Evolutionary conservation across 2,113 vertebrate genomes (phyloP), one percentile per base, ranked within the genome.

Genomic region (Benthochromis sp.): DNA sequence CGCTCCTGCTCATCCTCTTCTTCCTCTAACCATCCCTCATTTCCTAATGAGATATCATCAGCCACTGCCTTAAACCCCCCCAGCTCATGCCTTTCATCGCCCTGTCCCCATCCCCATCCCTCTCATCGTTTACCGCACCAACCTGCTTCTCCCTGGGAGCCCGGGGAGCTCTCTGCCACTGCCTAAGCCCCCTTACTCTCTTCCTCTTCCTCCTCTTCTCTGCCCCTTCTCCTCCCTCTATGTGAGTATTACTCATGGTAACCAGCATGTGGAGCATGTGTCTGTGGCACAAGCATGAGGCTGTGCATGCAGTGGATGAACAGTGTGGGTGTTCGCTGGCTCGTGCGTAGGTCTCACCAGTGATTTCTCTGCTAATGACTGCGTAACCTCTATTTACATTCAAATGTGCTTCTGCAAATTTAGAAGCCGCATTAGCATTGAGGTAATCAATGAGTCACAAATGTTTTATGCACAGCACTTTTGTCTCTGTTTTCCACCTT

Each of bases 1-100:
- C 94, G 47, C 89, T 95, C 63, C 94, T 96, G 93, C 92, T 97
- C 90, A 81, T 96, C 93, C 95, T 96, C 92, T 92, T 96, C 91
- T 92, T 96, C 92, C 81, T 96, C 89, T 96, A 96, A 91, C 86
- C 83, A 29, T 57, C 81, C 85, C 71, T 78, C 45, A 78, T 78
- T 78, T 78, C 73, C 16, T 52, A 78, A 52, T n/a, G 73, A 78
- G 45, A 78, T n/a, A 57, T 29, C 38, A 50, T 36, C 88, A 84
- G 79, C 59, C 29, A 5, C 84, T 53, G 66, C 84, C 54, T 84
- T 59, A 52, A 73, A 50, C 50, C 83, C 86, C 86, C 59, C 8
- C 89, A 86, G 73, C 63, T 91, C 84, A 89, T 83, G 27, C 53
- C 6, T 53, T 81, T 79, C 87, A 90, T 86, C 16, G 3, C 8